These are phyloP conservation scores for Protophormia terraenovae DNA, from an alignment of 2,888 invertebrate species.

Conservation along the genomic window DNA sequence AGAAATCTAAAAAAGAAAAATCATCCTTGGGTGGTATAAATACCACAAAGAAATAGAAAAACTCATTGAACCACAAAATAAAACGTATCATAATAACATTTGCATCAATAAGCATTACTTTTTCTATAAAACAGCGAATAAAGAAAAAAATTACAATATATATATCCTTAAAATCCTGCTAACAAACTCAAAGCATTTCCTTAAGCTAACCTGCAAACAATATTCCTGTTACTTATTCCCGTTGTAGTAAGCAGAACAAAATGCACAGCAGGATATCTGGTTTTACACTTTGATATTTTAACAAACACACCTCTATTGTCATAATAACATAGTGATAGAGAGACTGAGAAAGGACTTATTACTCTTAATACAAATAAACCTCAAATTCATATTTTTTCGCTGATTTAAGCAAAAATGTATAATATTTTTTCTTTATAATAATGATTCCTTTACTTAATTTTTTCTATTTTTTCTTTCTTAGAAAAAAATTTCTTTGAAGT, in stretches of 20 bases:
- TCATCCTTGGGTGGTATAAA: constrained; percentile 50
- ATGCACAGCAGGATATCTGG: constrained; percentile 68
- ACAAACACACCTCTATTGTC: constrained; percentile 64
- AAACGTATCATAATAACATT: constrained; percentile 79
- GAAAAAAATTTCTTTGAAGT: constrained; percentile 61
- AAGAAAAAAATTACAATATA: constrained; percentile 30
- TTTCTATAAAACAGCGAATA: constrained; percentile 62
- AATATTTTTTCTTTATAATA: neutral
- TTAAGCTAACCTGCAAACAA: constrained; percentile 52
- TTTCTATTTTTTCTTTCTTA: neutral
- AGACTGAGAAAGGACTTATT: constrained; percentile 65
- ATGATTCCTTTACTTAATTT: constrained; percentile 7
- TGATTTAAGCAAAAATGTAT: constrained; percentile 63
- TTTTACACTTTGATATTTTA: constrained; percentile 67
- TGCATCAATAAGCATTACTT: constrained; percentile 78
- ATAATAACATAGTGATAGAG: constrained; percentile 19
- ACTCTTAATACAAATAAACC: constrained; percentile 64
- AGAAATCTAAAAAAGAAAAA: constrained; percentile 33
- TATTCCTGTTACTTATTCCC: constrained; percentile 49
- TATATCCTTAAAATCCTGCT: constrained; percentile 61
- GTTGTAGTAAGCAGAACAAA: neutral
- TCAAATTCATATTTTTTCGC: constrained; percentile 64
- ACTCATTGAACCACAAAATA: constrained; percentile 79
- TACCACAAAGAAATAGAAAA: constrained; percentile 36
- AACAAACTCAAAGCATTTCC: constrained; percentile 68